Conservation (phyloP, 2,888 invertebrate species). For the Eledona agricola region DNA sequence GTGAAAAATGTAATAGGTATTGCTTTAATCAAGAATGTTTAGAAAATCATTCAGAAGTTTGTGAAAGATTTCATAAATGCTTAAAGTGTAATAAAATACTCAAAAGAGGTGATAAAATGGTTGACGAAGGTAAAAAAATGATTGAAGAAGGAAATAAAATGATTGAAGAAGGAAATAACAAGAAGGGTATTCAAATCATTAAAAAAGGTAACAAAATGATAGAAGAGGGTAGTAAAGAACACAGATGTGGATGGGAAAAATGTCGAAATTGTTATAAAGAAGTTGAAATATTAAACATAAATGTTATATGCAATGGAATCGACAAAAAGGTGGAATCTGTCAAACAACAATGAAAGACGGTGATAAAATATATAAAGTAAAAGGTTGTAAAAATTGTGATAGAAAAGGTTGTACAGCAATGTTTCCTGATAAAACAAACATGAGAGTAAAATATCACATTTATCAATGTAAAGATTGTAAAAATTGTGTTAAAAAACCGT, state of each 20-base stretch:
- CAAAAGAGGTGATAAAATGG: constrained; percentile 15
- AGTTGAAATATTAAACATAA: constrained; percentile 22
- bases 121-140: constrained; percentile 13
- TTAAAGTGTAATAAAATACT: constrained; percentile 20
- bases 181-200: constrained; percentile 18
- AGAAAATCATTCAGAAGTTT: constrained; percentile 17
- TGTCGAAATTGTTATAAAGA: constrained; percentile 25
- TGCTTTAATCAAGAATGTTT: constrained; percentile 16
- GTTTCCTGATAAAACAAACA: constrained; percentile 18
- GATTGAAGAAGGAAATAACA: constrained; percentile 15
- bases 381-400: constrained; percentile 24
- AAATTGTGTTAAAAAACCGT: constrained; percentile 17
- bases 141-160: constrained; percentile 18
- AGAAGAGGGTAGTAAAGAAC: constrained; percentile 23
- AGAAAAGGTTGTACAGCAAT: constrained; percentile 21
- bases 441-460: constrained; percentile 6
- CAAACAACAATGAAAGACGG: constrained; percentile 20
- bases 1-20: constrained; percentile 13
- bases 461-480: too few species aligned
- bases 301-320: constrained; percentile 27
- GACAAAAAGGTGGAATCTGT: constrained; percentile 27
- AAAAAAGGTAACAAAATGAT: constrained; percentile 27
- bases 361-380: constrained; percentile 24
- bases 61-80: constrained; percentile 18
- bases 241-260: constrained; percentile 25